Conservation (phyloP, 2,113 vertebrate species). For the Nibea albiflora region DNA sequence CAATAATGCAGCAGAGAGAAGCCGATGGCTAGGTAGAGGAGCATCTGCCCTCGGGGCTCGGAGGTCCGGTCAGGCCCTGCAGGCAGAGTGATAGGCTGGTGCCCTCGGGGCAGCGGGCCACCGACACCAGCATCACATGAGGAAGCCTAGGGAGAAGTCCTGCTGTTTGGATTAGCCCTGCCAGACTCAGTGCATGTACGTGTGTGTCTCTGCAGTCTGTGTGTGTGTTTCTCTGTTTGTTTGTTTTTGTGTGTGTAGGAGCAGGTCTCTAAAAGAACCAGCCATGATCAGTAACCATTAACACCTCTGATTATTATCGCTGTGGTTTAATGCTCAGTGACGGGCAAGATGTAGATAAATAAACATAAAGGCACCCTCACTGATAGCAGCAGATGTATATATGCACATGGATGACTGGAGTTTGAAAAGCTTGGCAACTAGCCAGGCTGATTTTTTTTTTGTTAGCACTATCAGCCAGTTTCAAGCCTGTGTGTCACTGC, state of each 20-base stretch:
- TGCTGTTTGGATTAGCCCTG: constrained; percentile 66
- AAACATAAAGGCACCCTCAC: constrained; percentile 37
- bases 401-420: constrained; percentile 34
- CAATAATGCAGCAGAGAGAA: constrained; percentile 73
- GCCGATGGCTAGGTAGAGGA: constrained; percentile 55
- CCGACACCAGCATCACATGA: constrained; percentile 59
- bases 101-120: constrained; percentile 68
- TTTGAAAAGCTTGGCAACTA: constrained; percentile 6
- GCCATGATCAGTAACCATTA: constrained; percentile 63
- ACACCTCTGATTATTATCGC: constrained; percentile 57
- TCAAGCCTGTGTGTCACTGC: constrained; percentile 36
- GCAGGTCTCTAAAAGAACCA: constrained; percentile 30
- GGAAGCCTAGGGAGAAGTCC: constrained; percentile 56
- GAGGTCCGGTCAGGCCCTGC: constrained; percentile 59
- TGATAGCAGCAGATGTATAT: constrained; percentile 32
- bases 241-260: constrained; percentile 50
- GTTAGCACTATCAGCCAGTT: constrained; percentile 31
- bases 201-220: constrained; percentile 1
- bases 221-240: constrained; percentile 26
- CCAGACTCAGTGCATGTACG: constrained; percentile 32
- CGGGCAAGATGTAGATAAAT: constrained; percentile 55
- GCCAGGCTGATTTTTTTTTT: constrained; percentile 22
- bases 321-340: constrained; percentile 31
- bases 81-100: constrained; percentile 68
- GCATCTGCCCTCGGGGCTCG: constrained; percentile 59